phyloP scores from a whole-genome alignment of 2,113 vertebrate species.

The Piprites chloris region DNA sequence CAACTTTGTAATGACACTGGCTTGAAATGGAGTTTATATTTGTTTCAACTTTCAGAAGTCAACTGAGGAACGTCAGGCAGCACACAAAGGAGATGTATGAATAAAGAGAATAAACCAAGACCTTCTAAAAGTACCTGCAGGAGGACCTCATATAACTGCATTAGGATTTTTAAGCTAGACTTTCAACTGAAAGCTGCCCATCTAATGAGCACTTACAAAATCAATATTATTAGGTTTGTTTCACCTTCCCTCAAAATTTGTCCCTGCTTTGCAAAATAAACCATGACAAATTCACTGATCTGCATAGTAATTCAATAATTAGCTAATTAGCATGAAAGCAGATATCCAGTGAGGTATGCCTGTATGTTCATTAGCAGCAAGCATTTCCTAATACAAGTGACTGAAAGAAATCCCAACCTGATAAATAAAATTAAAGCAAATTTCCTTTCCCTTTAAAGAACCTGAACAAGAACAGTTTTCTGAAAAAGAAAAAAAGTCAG shows the following conservation, averaged over 20 bases:
- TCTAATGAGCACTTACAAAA: neutral
- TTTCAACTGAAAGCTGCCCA: neutral
- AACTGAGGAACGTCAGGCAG: neutral
- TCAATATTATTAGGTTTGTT: neutral
- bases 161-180: neutral
- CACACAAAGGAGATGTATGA: neutral
- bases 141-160: neutral
- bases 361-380: accelerated
- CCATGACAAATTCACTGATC: neutral
- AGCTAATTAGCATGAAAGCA: neutral
- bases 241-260: neutral
- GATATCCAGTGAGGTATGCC: neutral
- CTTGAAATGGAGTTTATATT: neutral
- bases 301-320: neutral
- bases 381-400: neutral
- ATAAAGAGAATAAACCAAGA: neutral
- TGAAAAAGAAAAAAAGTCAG: neutral
- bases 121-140: neutral
- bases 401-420: neutral
- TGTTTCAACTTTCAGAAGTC: neutral
- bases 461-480: neutral
- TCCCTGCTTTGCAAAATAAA: neutral
- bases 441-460: neutral
- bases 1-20: neutral
- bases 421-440: neutral